Evolutionary conservation across 2,797 vertebrate species (phyloP), one percentile per base, ranked within the genome.

Genomic region (Pseudochirops corinnae): DNA sequence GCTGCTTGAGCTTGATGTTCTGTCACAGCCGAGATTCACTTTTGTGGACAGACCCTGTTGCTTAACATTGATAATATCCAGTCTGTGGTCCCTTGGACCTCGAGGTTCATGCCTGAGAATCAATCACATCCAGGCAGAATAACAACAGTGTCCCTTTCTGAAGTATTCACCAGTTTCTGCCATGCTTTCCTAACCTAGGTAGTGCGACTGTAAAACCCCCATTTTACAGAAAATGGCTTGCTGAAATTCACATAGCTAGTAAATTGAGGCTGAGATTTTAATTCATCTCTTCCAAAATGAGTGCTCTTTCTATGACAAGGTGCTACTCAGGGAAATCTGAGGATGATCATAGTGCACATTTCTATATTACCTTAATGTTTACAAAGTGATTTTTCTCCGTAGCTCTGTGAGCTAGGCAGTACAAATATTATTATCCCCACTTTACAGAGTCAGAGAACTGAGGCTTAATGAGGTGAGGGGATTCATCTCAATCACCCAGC

Each of bases 51-150:
- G 93, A 94, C 95, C 94, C 94, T 91, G 9, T 46, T 60, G 96
- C 98, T 96, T 95, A 62, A 39, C 87, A 60, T 95, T 95, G 94
- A 96, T 93, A 53, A 94, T 55, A 94, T 55, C 58, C 97, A 95
- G 90, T 93, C 93, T 74, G 4, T 26, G 3, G 3, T 95, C 95
- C 91, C 95, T 7, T 0, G 55, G 74, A 50, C 39, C 74, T 87
- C 39, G 3, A 60, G 67, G 21, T 29, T 55, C 95, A 0, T 7
- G 92, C 95, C 74, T n/a, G 94, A 91, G 93, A 92, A 60, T 94
- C 55, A 55, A n/a, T 46, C 46, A 29, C 33, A 28, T 91, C 90
- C 90, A 82, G 62, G 58, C 62, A 10, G 28, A 53, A 46, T 52
- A 46, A 46, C 46, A 0, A 29, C 16, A 56, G 56, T 39, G 60